Percentiles rank a stretch among this genome's conserved stretches.
Evolutionary conservation across 2,113 vertebrate genomes (phyloP).

Genomic region (Pitta sordida): DNA sequence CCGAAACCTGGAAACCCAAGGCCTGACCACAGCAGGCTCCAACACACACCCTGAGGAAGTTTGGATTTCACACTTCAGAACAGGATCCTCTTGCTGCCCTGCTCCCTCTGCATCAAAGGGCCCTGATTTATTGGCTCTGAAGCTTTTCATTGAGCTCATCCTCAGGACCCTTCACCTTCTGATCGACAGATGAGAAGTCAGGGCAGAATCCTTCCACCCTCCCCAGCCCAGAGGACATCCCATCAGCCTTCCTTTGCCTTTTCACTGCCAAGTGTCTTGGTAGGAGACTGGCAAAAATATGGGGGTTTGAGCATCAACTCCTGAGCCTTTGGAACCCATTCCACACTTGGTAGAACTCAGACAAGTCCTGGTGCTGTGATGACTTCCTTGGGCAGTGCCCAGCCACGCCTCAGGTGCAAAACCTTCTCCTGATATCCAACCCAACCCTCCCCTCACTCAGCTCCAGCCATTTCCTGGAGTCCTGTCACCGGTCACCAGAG

Average conservation of each 20-base stretch:
- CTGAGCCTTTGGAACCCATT: not conserved
- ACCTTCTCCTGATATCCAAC: not conserved
- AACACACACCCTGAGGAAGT: not conserved
- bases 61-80: not conserved
- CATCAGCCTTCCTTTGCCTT: not conserved
- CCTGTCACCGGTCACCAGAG: accelerated
- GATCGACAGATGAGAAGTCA: not conserved
- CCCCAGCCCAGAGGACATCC: not conserved
- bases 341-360: not conserved
- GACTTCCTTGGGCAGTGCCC: not conserved
- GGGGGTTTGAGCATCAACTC: not conserved
- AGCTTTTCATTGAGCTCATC: not conserved
- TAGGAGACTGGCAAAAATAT: not conserved
- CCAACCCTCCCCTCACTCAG: not conserved
- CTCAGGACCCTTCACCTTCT: not conserved
- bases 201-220: not conserved
- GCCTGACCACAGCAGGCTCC: not conserved
- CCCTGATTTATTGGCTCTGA: not conserved
- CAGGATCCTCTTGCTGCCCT: not conserved
- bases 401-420: not conserved
- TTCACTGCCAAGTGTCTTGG: not conserved
- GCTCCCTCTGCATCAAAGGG: not conserved
- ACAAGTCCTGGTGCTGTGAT: not conserved
- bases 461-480: not conserved
- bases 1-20: not conserved